Evolutionary conservation across 2,888 invertebrate genomes (phyloP).

Genomic region (Drosophila macrospina): DNA sequence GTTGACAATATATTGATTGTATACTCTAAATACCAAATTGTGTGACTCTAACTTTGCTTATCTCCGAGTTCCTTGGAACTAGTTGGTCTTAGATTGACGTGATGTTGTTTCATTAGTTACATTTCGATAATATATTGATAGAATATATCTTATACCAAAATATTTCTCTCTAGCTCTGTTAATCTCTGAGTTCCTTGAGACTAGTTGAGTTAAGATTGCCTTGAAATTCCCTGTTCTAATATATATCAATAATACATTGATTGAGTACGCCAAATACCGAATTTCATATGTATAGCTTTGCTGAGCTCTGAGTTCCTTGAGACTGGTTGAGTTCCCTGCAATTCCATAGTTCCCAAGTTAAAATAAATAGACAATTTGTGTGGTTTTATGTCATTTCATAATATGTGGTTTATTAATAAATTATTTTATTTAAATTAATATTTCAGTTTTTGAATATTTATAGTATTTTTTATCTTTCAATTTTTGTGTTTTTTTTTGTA

Average conservation of each 20-base stretch:
- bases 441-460: constrained; percentile 78
- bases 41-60: too few species aligned
- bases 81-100: too few species aligned
- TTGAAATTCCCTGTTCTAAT: too few species aligned
- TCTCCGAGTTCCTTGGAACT: too few species aligned
- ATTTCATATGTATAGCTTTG: background rate
- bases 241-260: background rate
- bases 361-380: constrained; percentile 25
- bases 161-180: too few species aligned
- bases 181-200: too few species aligned
- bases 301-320: background rate
- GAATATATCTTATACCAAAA: too few species aligned
- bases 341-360: background rate
- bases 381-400: constrained; percentile 76
- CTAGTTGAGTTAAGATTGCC: too few species aligned
- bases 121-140: background rate
- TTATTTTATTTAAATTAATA: constrained; percentile 80
- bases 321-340: background rate
- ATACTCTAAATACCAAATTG: too few species aligned
- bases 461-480: constrained; percentile 65
- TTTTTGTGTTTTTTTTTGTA: constrained; percentile 21
- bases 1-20: too few species aligned
- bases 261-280: background rate
- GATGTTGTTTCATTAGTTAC: too few species aligned
- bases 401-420: constrained; percentile 80